Conservation (phyloP, 2,797 vertebrate genomes). For the Tachyglossus aculeatus region DNA sequence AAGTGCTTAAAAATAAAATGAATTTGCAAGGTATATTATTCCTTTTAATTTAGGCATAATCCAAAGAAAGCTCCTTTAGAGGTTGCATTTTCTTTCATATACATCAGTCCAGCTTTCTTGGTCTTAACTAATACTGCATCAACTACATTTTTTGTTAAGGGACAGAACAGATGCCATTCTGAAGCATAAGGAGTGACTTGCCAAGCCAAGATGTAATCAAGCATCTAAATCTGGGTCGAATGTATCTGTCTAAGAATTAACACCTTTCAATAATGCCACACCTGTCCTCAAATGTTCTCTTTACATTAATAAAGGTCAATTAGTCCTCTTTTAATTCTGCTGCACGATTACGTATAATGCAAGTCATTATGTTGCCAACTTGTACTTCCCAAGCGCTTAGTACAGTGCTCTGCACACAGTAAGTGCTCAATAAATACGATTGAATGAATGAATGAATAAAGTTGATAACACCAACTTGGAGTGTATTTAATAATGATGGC, state of each 20-base stretch:
- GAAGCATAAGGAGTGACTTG: background rate
- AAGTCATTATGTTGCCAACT: conserved; percentile 50
- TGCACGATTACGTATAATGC: conserved; percentile 41
- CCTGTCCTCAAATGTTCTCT: conserved; percentile 38
- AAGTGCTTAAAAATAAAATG: conserved; percentile 18
- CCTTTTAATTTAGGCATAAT: background rate
- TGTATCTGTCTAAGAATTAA: conserved; percentile 19
- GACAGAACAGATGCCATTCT: background rate
- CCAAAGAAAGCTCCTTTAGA: background rate
- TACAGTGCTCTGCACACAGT: no score
- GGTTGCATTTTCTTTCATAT: conserved; percentile 10
- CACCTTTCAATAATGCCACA: conserved; percentile 27
- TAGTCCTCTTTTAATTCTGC: conserved; percentile 45
- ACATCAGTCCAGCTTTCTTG: background rate
- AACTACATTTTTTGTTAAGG: background rate
- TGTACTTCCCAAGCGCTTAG: conserved; percentile 33
- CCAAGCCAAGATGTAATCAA: conserved; percentile 1
- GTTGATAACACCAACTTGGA: no score
- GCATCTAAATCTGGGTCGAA: background rate
- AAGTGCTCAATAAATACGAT: no score
- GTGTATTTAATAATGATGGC: no score
- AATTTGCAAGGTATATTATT: background rate
- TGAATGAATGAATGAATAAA: no score
- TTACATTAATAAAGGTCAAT: conserved; percentile 65
- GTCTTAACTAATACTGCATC: background rate